Evolutionary conservation across 1,140 invertebrate genomes (phyloP).

Genomic region (Trichogramma pretiosum): DNA sequence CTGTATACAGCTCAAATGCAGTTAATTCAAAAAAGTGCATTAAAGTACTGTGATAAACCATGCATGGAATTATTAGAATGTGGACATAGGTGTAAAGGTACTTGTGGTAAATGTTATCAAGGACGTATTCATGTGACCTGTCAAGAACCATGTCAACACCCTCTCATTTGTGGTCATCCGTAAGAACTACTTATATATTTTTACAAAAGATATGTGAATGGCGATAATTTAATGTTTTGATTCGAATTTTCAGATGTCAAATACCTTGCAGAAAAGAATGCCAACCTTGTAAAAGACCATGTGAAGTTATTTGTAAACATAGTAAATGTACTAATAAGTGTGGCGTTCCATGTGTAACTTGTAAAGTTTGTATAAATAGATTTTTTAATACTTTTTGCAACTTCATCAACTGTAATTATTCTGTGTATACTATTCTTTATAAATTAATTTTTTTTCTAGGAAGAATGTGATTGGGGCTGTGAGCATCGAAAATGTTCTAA

Average conservation of each 20-base stretch:
- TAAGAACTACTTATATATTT: neutral
- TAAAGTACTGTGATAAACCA: neutral
- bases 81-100: neutral
- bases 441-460: neutral
- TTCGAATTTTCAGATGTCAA: constrained; percentile 52
- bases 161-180: constrained; percentile 2
- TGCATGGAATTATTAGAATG: neutral
- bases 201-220: neutral
- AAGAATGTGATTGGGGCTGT: neutral
- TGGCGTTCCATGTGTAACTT: constrained; percentile 43
- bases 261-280: constrained; percentile 52
- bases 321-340: constrained; percentile 51
- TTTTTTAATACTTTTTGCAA: neutral
- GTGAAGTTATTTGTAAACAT: constrained; percentile 51
- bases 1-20: no score
- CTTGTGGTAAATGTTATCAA: neutral
- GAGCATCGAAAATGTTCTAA: neutral
- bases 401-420: no score
- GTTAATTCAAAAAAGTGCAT: neutral
- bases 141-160: neutral
- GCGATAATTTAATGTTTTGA: neutral
- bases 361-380: neutral
- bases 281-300: constrained; percentile 52
- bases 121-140: neutral
- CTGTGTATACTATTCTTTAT: no score